phyloP scores from a whole-genome alignment of 2,888 invertebrate species.

The Iphiclides podalirius region DNA sequence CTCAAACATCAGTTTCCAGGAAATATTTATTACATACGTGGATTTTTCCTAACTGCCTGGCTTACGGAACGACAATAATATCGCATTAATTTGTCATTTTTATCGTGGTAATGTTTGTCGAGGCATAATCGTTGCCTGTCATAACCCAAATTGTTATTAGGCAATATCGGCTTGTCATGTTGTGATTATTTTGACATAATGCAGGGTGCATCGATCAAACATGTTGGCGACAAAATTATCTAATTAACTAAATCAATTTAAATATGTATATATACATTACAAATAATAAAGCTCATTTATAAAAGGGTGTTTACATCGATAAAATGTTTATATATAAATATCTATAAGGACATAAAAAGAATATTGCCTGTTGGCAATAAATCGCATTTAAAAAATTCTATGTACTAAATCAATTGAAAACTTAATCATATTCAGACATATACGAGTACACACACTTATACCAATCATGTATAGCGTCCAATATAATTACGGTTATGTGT shows the following conservation, averaged over 20 bases:
- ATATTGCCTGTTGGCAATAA: too few relatives aligned
- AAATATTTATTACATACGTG: slow-evolving; percentile 24
- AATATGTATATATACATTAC: too few relatives aligned
- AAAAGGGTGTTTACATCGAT: too few relatives aligned
- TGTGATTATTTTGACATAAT: slow-evolving; percentile 9
- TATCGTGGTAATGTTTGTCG: slow-evolving; percentile 56
- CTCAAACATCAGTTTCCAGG: too few relatives aligned
- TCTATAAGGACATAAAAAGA: too few relatives aligned
- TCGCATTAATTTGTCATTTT: slow-evolving; percentile 50
- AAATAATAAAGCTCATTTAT: too few relatives aligned
- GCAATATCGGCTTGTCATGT: slow-evolving; percentile 37
- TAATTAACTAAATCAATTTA: background rate
- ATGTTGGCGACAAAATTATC: background rate
- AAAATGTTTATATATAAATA: too few relatives aligned
- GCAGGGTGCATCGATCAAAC: slow-evolving; percentile 1
- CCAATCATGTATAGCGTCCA: background rate
- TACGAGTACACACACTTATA: too few relatives aligned
- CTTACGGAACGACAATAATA: slow-evolving; percentile 40
- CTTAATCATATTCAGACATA: too few relatives aligned
- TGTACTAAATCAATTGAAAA: background rate
- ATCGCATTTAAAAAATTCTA: too few relatives aligned
- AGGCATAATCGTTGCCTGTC: slow-evolving; percentile 54
- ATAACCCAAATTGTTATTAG: slow-evolving; percentile 59
- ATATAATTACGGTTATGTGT: slow-evolving; percentile 6
- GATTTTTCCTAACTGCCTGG: slow-evolving; percentile 13